Conservation (phyloP, 2,888 invertebrate species). For the Eilema caniola region DNA sequence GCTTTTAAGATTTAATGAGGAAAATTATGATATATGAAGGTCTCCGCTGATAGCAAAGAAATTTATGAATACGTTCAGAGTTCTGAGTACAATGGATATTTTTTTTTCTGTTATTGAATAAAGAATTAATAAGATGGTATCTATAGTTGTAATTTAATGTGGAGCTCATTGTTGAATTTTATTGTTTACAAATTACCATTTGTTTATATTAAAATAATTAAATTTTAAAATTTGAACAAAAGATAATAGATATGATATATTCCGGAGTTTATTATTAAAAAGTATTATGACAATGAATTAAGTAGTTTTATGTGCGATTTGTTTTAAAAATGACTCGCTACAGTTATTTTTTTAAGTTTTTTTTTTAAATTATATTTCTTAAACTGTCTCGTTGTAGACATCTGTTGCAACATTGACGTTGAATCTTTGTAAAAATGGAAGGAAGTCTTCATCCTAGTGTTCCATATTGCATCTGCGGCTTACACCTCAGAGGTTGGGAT, state of each 20-base stretch:
- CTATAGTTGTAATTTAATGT: background rate
- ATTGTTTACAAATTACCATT: background rate
- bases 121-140: background rate
- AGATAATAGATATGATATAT: background rate
- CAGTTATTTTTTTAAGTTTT: too few relatives aligned
- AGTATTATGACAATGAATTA: too few relatives aligned
- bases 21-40: conserved; percentile 15
- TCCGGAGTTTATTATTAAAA: too few relatives aligned
- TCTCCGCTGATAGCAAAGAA: background rate
- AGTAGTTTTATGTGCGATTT: too few relatives aligned
- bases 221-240: background rate
- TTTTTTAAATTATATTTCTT: too few relatives aligned
- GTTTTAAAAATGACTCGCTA: too few relatives aligned
- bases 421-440: too few relatives aligned
- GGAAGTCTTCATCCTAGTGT: too few relatives aligned
- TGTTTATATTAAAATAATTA: background rate
- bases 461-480: too few relatives aligned
- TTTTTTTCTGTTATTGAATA: background rate
- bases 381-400: too few relatives aligned
- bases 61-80: background rate
- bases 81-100: background rate
- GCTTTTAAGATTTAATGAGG: conserved; percentile 9
- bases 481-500: too few relatives aligned
- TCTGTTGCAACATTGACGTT: too few relatives aligned
- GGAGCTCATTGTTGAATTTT: conserved; percentile 1